Evolutionary conservation across 64 coral and sea anemone genomes (phyloP).

Genomic region (Platygyra sinensis): DNA sequence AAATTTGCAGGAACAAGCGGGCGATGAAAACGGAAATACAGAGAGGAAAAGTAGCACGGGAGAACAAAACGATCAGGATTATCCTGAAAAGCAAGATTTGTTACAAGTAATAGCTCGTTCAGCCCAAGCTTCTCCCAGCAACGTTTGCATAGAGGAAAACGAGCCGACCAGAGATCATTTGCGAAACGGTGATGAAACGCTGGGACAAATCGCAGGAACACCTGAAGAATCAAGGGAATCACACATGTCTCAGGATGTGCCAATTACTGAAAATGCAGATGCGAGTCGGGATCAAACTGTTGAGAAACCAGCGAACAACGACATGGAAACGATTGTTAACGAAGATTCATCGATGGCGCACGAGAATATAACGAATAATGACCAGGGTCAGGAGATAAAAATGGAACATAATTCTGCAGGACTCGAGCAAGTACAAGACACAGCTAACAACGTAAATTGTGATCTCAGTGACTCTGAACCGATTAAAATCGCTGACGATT

Average conservation of each 20-base stretch:
- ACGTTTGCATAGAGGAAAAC: background rate
- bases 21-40: background rate
- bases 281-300: background rate
- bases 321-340: background rate
- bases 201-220: background rate
- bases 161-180: background rate
- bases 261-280: background rate
- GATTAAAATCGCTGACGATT: background rate
- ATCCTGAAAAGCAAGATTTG: background rate
- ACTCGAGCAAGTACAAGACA: background rate
- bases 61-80: background rate
- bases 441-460: background rate
- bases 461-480: background rate
- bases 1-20: background rate
- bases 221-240: background rate
- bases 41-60: conserved; percentile 3
- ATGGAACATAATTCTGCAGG: background rate
- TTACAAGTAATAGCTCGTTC: background rate
- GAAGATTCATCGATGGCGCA: background rate
- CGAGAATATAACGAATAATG: background rate
- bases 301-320: background rate
- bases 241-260: background rate
- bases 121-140: background rate
- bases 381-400: background rate
- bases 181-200: background rate